A percentile compares a stretch with the other conserved stretches of the same genome.
Evolutionary conservation across 2,888 invertebrate genomes (phyloP).

Genomic region (Erannis defoliaria): DNA sequence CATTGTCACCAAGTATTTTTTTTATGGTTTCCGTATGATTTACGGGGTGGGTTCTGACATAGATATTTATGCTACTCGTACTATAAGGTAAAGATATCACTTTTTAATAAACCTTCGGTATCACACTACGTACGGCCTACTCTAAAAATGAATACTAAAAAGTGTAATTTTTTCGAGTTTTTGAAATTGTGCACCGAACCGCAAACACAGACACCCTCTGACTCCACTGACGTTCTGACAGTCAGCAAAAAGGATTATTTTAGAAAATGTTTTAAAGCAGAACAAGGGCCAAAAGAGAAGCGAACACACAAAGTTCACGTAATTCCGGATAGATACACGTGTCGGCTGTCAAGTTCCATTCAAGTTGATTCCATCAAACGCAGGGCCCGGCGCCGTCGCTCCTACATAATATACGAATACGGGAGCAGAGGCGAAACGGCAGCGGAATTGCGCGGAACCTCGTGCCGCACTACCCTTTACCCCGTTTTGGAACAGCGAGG

Average conservation of each 20-base stretch:
- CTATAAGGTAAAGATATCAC: too few relatives aligned
- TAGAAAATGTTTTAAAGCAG: conserved; percentile 16
- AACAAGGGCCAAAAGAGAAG: conserved; percentile 46
- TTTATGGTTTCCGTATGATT: too few relatives aligned
- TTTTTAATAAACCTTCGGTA: too few relatives aligned
- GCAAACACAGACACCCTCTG: neutral
- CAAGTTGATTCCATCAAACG: conserved; percentile 76
- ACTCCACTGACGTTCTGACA: neutral
- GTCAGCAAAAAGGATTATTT: neutral
- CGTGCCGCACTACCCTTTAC: conserved; percentile 68
- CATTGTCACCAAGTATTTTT: too few relatives aligned
- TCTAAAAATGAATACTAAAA: too few relatives aligned
- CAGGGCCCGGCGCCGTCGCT: conserved; percentile 61
- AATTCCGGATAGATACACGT: conserved; percentile 68
- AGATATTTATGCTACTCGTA: too few relatives aligned
- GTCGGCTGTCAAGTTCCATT: conserved; percentile 80
- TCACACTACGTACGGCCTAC: too few relatives aligned
- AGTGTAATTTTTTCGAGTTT: too few relatives aligned
- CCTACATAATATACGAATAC: conserved; percentile 73
- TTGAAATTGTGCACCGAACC: neutral
- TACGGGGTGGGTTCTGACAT: too few relatives aligned
- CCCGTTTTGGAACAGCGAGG: conserved; percentile 74
- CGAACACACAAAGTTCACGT: conserved; percentile 59
- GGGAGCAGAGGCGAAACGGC: conserved; percentile 54
- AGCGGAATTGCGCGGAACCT: conserved; percentile 47